Base-by-base conservation (phyloP, 2,113 vertebrate species). In the Brachypteracias leptosomus region DNA sequence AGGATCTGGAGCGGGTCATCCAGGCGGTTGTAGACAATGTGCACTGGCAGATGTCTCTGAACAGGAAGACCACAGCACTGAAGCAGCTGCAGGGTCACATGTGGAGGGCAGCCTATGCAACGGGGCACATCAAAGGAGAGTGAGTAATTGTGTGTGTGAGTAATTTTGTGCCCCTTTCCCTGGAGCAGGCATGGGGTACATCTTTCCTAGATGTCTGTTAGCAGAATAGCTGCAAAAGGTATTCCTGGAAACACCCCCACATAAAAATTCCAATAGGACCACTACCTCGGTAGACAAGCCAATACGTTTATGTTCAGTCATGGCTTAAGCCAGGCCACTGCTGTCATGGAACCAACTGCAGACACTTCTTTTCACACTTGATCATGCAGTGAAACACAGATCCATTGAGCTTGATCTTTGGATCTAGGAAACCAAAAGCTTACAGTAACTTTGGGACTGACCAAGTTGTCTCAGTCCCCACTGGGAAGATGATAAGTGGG, bases 71-170 rank as follows among this genome's bases (percentile, higher is more conserved):
- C n/a, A 99, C 98, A 0, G 99, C 99, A 0, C 98, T 99, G 90
- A 99, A 99, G 68, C 99, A 99, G 97, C 97, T 99, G 42, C 99
- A 99, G 92, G 99, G 99, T 29, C 99, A 99, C 97, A 99, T 99
- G 98, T 99, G 99, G 99, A 98, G 98, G 92, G 92, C 98, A 5
- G 99, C 99, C 1, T 99, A 99, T 17, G 42, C 97, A 35, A 98
- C 98, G 0, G 99, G 99, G 82, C 98, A 94, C 71, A 97, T 99
- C 97, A 99, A 99, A 98, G 98, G 99, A 98, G 98, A 99, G 99
- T 99, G 98, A 98, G 99, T 99, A 98, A 87, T 51, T 25, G 20
- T 65, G 82, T 9, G 9, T 55, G 99, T 99, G 98, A 97, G 98
- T 99, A 98, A 88, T 36, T 47, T 31, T 49, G 62, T 61, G 61